Conservation (phyloP, 2,797 vertebrate species). For the Pseudomugil tenellus region DNA sequence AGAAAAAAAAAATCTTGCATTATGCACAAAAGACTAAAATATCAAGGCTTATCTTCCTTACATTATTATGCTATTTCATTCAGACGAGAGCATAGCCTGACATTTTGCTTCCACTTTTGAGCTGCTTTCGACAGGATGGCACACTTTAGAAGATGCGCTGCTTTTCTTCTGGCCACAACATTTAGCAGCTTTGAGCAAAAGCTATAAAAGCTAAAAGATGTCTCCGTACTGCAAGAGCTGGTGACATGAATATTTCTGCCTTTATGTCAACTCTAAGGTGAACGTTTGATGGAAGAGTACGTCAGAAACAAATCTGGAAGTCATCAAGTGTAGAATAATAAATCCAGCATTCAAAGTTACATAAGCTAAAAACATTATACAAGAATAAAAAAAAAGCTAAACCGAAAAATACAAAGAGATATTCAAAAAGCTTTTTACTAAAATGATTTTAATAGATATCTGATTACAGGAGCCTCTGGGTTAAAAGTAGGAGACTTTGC, state of each 20-base stretch:
- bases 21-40: not conserved
- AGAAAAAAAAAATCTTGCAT: not conserved
- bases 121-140: conserved; percentile 13
- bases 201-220: not conserved
- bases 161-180: conserved; percentile 10
- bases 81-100: conserved; percentile 6
- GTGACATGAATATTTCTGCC: not conserved
- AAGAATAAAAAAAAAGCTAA: conserved; percentile 30
- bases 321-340: conserved; percentile 6
- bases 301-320: not conserved
- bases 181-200: conserved; percentile 10
- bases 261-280: conserved; percentile 5
- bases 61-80: not conserved
- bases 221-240: not conserved
- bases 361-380: conserved; percentile 35
- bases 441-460: conserved; percentile 25
- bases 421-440: conserved; percentile 22
- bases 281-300: not conserved
- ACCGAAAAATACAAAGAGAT: conserved; percentile 4
- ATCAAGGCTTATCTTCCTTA: not conserved
- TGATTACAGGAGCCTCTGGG: conserved; percentile 22
- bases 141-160: conserved; percentile 5
- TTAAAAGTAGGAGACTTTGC: conserved; percentile 19
- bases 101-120: conserved; percentile 13
- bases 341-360: conserved; percentile 7